A percentile compares a stretch with the other conserved stretches of the same genome.
These are phyloP conservation scores for Pheosia tremula DNA, from an alignment of 2,888 invertebrate genomes.

Conservation along the genomic window DNA sequence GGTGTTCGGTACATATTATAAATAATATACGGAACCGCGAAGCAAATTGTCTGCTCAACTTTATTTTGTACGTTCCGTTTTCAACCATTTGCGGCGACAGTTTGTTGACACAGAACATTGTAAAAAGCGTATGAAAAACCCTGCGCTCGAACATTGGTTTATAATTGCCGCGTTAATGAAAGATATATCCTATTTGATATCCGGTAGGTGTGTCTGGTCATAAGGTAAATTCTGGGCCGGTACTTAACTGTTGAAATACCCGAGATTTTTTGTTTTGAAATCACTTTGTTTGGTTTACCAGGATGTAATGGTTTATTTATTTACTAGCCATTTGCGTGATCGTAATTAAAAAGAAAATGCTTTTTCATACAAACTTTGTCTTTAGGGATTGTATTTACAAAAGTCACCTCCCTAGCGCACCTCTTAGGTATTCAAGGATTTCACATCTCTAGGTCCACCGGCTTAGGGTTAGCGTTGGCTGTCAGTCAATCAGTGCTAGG, in stretches of 20 bases:
- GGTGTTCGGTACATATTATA: too few species aligned
- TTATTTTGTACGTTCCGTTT: too few species aligned
- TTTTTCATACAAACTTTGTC: too few species aligned
- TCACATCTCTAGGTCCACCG: too few species aligned
- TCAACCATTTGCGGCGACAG: not conserved
- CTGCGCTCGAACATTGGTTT: too few species aligned
- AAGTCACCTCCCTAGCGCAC: too few species aligned
- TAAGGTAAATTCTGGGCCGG: not conserved
- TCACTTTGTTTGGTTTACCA: not conserved
- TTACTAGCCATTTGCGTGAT: too few species aligned
- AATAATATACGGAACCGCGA: not conserved
- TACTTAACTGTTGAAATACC: not conserved
- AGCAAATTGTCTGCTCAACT: not conserved
- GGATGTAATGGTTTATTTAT: not conserved
- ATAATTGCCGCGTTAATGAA: not conserved
- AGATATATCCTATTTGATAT: conserved; percentile 3
- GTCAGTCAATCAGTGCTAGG: too few species aligned
- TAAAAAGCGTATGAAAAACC: not conserved
- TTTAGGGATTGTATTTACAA: too few species aligned
- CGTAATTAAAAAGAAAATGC: too few species aligned
- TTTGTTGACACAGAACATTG: not conserved
- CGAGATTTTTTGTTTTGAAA: conserved; percentile 1
- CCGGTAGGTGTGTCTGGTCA: not conserved
- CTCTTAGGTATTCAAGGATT: too few species aligned
- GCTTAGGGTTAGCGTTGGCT: too few species aligned